Evolutionary conservation across 2,113 vertebrate genomes (phyloP), one percentile per base, ranked within the genome.

Genomic region (Megaceryle maxima): DNA sequence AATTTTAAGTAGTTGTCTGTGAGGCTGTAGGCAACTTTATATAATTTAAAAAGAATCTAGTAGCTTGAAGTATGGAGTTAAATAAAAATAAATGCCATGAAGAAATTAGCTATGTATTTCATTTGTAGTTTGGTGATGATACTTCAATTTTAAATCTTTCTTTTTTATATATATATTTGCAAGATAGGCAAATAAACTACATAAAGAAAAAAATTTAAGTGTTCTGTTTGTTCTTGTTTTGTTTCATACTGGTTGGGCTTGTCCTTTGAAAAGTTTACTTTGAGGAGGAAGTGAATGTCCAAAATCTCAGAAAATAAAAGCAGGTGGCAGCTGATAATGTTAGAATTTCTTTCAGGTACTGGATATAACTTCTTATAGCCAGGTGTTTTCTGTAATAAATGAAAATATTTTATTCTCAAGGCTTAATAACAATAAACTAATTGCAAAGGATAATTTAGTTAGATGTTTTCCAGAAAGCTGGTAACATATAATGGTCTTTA

Each of bases 131-230:
- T 35, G 7, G 4, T n/a, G 33, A 19, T 79, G 7, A 5, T 62
- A 56, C 16, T 77, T 48, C 20, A 92, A n/a, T 29, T 56, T 66
- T 33, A 6, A 25, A 12, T 48, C 46, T 41, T 41, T 41, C 39
- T 41, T 37, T 0, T 41, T 37, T 0, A n/a, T n/a, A n/a, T n/a
- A n/a, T 13, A 13, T 3, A 14, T 50, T 77, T 69, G 8, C 19
- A 4, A 13, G 7, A 33, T 6, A 73, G 25, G 8, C 43, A 63
- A 51, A 50, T 57, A 53, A 81, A 25, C 10, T 2, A 0, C 51
- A 15, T 11, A 14, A 20, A 53, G 26, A 26, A 10, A 44, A 28
- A 28, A 63, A 16, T 10, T 12, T 70, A 55, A 87, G 46, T 43
- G 18, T 11, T 8, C 3, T 79, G 3, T 67, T 87, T 70, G 13